Evolutionary conservation across 1,140 invertebrate species (phyloP), one percentile per base, ranked within the genome.

Genomic region (Diprion similis): DNA sequence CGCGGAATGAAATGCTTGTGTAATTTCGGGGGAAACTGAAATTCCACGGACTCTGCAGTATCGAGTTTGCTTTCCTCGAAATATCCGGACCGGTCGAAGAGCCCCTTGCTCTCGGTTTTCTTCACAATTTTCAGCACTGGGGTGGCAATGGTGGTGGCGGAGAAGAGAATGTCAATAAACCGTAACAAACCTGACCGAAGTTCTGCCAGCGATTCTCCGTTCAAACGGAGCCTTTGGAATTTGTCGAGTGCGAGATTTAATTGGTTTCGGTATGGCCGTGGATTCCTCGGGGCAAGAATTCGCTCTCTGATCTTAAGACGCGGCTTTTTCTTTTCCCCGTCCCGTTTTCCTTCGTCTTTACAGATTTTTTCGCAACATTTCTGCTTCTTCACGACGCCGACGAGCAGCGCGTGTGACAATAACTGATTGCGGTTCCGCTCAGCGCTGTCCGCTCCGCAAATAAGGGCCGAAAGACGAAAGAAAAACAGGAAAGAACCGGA

Each of bases 151-250:
- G 4, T 6, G 11, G n/a, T 9, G n/a, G 11, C 51, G 51, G 51
- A 59, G 11, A 17, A 59, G n/a, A 59, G 51, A 59, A 59, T 59
- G 51, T 59, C 51, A 59, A 59, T 59, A 17, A 59, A 59, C 51
- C 51, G 24, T 37, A 59, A 59, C 51, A 59, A 59, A 59, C 51
- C 51, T 13, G 24, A 37, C 24, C 24, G 24, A 37, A 37, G 24
- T 37, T 37, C 24, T 37, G 24, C 24, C 24, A 1, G 24, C 24
- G 24, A 37, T 37, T 37, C 24, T 37, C 24, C 24, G 24, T 37
- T 37, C 24, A 37, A 37, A 37, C 24, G 24, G 24, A 37, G 24
- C 24, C 24, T 37, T 37, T 37, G 24, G 24, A 37, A 37, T 37
- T 37, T 37, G 24, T 37, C 24, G 24, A 37, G 24, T 37, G 24